These are phyloP conservation scores for Zaprionus nigranus DNA, from an alignment of 1,140 invertebrate species.

Conservation along the genomic window DNA sequence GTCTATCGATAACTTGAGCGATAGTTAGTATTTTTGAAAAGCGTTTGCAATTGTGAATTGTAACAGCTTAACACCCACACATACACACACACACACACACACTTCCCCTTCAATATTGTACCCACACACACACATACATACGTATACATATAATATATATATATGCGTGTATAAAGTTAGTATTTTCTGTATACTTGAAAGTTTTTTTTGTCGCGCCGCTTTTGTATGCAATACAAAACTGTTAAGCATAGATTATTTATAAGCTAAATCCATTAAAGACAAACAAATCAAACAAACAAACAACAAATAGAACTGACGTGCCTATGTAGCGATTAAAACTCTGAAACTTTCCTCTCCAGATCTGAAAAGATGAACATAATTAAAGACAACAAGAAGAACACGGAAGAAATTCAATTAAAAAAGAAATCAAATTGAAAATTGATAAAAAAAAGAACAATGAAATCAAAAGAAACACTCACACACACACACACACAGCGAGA, in stretches of 20 bases:
- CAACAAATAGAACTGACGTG: constrained; percentile 79
- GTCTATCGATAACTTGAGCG: constrained; percentile 29
- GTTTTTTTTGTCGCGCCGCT: constrained; percentile 14
- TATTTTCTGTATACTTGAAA: constrained; percentile 41
- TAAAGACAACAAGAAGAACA: constrained; percentile 20
- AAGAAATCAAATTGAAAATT: constrained; percentile 12
- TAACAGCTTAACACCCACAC: constrained; percentile 41
- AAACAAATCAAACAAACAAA: constrained; percentile 35
- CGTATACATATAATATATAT: constrained; percentile 12
- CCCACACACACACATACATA: constrained; percentile 18
- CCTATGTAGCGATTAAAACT: constrained; percentile 77
- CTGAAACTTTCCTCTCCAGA: constrained; percentile 57
- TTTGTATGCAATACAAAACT: constrained; percentile 48
- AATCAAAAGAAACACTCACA: constrained; percentile 23
- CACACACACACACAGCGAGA: constrained; percentile 23
- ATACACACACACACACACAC: constrained; percentile 8
- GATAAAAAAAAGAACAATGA: constrained; percentile 3
- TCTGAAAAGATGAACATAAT: constrained; percentile 31
- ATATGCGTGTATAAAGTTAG: constrained; percentile 44
- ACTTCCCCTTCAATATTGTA: constrained; percentile 9
- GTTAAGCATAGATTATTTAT: constrained; percentile 33
- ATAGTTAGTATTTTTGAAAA: constrained; percentile 54
- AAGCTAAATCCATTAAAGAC: constrained; percentile 25
- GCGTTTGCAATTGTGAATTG: constrained; percentile 54
- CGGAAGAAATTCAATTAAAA: constrained; percentile 1